Base-by-base conservation (phyloP, 2,113 vertebrate species). In the Shinisaurus crocodilurus region DNA sequence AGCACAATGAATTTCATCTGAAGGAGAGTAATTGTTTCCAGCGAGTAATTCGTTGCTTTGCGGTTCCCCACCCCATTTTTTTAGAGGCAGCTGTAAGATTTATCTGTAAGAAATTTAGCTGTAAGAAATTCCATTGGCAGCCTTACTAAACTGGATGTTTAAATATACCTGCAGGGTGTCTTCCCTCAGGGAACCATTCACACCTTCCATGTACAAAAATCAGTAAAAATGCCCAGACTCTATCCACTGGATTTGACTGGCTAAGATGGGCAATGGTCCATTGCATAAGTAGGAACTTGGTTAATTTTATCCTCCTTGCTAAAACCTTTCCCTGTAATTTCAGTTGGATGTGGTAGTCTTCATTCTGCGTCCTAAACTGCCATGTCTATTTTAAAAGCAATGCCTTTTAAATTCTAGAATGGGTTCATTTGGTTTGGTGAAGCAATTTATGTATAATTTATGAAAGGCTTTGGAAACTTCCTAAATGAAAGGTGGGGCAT, bases 241-340 rank as follows among this genome's bases (percentile, higher is more conserved):
- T 94, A 89, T 93, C 91, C 91, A 91, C 86, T 86, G 90, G 79
- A 90, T 94, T 94, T 91, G 92, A 93, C 95, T 91, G 92, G 92
- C 76, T 63, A 27, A 89, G 57, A 80, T 94, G 50, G 93, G 92
- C 93, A 95, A 1, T 13, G 91, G 89, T 95, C 93, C 94, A 94
- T 94, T 86, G 91, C 7, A 0, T 76, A n/a, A n/a, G n/a, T n/a
- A 90, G 91, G 90, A 82, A 84, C 87, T 91, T 60, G 91, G 83
- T 63, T 94, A 95, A 95, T 96, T 96, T 93, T 69, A 95, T 91
- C 67, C 74, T 94, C 48, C 82, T 57, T 54, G 43, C 93, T 89
- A 87, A 87, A 91, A 80, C 89, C 77, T 40, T 90, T 1, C 93
- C 88, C 86, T 96, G 91, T 96, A 96, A 96, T 96, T 96, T 95